Evolutionary conservation across 37 sponge, comb jelly and placozoan genomes (phyloP), one percentile per base, ranked within the genome.

Genomic region (Ianthella basta): DNA sequence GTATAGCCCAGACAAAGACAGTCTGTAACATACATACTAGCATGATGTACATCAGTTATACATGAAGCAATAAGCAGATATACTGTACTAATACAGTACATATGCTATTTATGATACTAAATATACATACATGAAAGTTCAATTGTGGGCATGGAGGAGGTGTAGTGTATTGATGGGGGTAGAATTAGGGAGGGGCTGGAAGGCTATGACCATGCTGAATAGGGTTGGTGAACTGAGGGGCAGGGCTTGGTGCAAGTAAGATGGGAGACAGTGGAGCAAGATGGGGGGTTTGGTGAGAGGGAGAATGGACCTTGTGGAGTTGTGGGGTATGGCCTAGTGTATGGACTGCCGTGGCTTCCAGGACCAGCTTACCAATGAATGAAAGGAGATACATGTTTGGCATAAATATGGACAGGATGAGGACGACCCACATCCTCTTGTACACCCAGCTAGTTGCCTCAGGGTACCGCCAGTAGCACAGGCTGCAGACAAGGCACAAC

Each of bases 401-500:
- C 12, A 92, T 38, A 35, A 92, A 36, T 24, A 86, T 44, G 57
- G 91, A 86, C 57, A 79, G 55, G 34, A 92, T 19, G 33, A 92
- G 82, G 60, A 69, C 32, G 0, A 73, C 36, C 56, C 92, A 92
- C 40, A 95, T 69, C 4, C 19, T 57, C 30, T 23, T 85, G 85
- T 90, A 95, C 29, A 95, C 66, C 60, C 72, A 83, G 50, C 30
- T 57, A 4, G 96, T 95, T 16, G 88, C 90, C 21, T 86, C 74
- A 29, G 96, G 91, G 33, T 86, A 82, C 55, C 86, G 81, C 96
- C 96, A 95, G 16, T 44, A 53, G 40, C 90, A 39, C 68, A 95
- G 66, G 53, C 93, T 95, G 57, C 23, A 75, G 63, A 33, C 6
- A 65, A 3, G 35, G 24, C 32, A 70, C 4, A 29, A 8, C 20